Conservation (phyloP, 2,113 vertebrate genomes). For the Opisthocomus hoazin region DNA sequence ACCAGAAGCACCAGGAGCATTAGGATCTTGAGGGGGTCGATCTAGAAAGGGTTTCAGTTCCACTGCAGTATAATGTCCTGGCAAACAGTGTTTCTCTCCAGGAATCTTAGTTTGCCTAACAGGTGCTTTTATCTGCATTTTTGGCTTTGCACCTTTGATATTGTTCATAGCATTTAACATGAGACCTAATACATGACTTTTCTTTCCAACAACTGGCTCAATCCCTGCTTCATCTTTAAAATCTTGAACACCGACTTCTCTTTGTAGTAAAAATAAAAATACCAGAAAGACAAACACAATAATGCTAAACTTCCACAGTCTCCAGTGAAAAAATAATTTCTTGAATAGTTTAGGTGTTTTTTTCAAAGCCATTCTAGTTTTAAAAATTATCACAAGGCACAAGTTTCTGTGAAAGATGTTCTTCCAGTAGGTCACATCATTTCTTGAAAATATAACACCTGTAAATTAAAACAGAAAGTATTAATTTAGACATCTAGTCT, state of each 20-base stretch:
- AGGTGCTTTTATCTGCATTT: slow-evolving; percentile 96
- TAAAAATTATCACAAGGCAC: slow-evolving; percentile 13
- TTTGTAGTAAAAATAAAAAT: slow-evolving; percentile 92
- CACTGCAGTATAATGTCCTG: slow-evolving; percentile 85
- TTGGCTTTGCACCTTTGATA: slow-evolving; percentile 90
- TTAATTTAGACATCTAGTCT: neutral
- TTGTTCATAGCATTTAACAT: slow-evolving; percentile 94
- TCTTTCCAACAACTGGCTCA: slow-evolving; percentile 79
- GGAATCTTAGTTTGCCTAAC: slow-evolving; percentile 73
- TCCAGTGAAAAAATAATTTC: slow-evolving; percentile 69
- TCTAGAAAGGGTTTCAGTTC: slow-evolving; percentile 87
- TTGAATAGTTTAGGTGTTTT: slow-evolving; percentile 77
- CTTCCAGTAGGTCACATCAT: slow-evolving; percentile 52
- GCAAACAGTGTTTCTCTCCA: slow-evolving; percentile 75
- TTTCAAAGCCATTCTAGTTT: slow-evolving; percentile 80
- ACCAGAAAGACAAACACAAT: slow-evolving; percentile 86
- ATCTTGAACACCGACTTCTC: slow-evolving; percentile 86
- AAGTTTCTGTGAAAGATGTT: slow-evolving; percentile 19
- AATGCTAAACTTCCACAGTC: slow-evolving; percentile 82
- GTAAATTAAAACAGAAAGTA: slow-evolving; percentile 42
- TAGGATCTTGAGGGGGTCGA: slow-evolving; percentile 84
- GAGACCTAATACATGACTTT: slow-evolving; percentile 85
- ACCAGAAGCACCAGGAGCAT: slow-evolving; percentile 88
- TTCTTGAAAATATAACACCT: slow-evolving; percentile 62
- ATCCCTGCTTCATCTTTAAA: slow-evolving; percentile 83